Evolutionary conservation across 1,140 invertebrate genomes (phyloP).

Genomic region (Drosophila repleta): DNA sequence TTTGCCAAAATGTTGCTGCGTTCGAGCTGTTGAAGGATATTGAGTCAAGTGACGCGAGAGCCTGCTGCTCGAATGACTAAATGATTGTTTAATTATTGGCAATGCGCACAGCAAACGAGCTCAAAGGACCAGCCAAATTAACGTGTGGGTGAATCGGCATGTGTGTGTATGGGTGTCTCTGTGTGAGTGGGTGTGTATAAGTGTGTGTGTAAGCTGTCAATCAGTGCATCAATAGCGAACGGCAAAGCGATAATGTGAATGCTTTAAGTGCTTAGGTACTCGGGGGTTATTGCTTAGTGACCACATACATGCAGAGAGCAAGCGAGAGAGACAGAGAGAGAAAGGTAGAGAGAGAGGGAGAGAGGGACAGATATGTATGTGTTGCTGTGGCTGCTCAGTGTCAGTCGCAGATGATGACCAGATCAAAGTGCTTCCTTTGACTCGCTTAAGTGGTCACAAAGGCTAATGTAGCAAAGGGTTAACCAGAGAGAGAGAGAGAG

Average conservation of each 20-base stretch:
- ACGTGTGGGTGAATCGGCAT: not conserved
- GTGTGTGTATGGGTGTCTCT: too few relatives aligned
- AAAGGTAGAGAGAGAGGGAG: not conserved
- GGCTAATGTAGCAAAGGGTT: slow-evolving; percentile 67
- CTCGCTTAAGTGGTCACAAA: slow-evolving; percentile 62
- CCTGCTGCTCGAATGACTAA: slow-evolving; percentile 36
- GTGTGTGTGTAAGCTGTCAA: slow-evolving; percentile 50
- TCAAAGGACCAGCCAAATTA: slow-evolving; percentile 48
- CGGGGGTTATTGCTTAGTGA: slow-evolving; percentile 67
- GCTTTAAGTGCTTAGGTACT: slow-evolving; percentile 53
- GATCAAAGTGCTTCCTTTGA: slow-evolving; percentile 72
- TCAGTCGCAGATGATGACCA: slow-evolving; percentile 35
- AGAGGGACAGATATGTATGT: not conserved
- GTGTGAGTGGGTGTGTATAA: not conserved
- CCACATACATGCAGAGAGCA: slow-evolving; percentile 35
- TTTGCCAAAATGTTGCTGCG: slow-evolving; percentile 14
- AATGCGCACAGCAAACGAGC: slow-evolving; percentile 52
- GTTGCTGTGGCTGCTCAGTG: slow-evolving; percentile 30
- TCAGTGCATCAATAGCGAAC: slow-evolving; percentile 66
- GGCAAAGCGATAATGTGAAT: slow-evolving; percentile 64
- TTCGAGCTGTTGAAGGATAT: slow-evolving; percentile 20
- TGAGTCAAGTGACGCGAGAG: slow-evolving; percentile 32
- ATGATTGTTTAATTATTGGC: slow-evolving; percentile 80
- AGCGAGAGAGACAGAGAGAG: not conserved
- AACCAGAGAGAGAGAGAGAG: too few relatives aligned